These are phyloP conservation scores for Nomada fabriciana DNA, from an alignment of 2,888 invertebrate species.

Conservation along the genomic window DNA sequence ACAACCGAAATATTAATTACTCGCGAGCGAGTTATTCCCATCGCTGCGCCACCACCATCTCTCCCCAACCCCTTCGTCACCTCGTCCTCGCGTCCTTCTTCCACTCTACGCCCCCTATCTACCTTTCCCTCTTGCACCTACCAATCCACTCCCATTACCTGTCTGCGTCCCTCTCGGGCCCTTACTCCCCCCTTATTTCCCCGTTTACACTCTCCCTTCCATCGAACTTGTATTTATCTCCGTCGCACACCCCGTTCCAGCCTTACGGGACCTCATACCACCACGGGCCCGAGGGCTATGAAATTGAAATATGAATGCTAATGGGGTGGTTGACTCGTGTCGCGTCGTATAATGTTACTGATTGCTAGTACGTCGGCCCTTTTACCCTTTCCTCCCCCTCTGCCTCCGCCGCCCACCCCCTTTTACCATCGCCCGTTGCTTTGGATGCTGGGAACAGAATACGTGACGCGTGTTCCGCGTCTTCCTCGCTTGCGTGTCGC, in stretches of 20 bases:
- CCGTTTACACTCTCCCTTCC: constrained; percentile 43
- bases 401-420: constrained; percentile 11
- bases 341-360: constrained; percentile 71
- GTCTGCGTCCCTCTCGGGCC: constrained; percentile 17
- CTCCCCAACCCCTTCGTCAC: constrained; percentile 24
- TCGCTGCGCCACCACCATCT: constrained; percentile 25
- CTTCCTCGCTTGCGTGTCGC: constrained; percentile 32
- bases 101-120: not conserved
- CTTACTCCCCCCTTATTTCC: constrained; percentile 14
- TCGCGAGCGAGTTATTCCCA: constrained; percentile 28
- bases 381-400: constrained; percentile 35
- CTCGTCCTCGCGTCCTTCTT: constrained; percentile 20
- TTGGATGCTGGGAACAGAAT: constrained; percentile 37
- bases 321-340: constrained; percentile 71
- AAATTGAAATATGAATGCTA: constrained; percentile 80
- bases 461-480: constrained; percentile 43
- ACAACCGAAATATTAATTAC: no score
- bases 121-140: constrained; percentile 3
- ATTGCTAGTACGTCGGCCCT: constrained; percentile 65
- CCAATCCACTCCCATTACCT: constrained; percentile 34
- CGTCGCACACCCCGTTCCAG: constrained; percentile 45
- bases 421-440: constrained; percentile 32
- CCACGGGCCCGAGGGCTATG: constrained; percentile 64
- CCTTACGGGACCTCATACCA: constrained; percentile 60
- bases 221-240: constrained; percentile 56